These are phyloP conservation scores for Phalacrocorax pelagicus DNA, from an alignment of 2,113 vertebrate species.

Conservation along the genomic window DNA sequence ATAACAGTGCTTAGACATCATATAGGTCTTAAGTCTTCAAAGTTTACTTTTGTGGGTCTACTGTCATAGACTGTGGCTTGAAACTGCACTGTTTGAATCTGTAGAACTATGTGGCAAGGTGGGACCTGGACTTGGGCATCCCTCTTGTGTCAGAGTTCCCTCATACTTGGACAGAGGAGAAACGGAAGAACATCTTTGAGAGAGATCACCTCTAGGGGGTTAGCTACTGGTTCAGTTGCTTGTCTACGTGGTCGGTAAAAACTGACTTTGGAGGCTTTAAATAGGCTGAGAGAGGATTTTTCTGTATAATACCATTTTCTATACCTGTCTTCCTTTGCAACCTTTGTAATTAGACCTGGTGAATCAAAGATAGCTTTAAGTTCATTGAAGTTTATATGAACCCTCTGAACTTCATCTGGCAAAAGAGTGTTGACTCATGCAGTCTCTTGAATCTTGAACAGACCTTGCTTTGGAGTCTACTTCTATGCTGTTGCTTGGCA, in stretches of 20 bases:
- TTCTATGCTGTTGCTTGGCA: background rate
- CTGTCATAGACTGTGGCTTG: background rate
- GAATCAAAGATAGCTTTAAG: background rate
- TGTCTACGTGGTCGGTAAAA: background rate
- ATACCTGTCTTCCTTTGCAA: fast-evolving
- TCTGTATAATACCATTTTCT: background rate
- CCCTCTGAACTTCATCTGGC: background rate
- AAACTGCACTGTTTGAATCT: background rate
- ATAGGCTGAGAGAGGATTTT: background rate
- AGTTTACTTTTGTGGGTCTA: background rate
- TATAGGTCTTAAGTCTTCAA: background rate
- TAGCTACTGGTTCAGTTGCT: background rate
- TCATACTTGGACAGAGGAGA: background rate
- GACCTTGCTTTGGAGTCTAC: background rate
- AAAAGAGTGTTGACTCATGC: background rate
- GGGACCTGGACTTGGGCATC: background rate
- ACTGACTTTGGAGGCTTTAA: background rate
- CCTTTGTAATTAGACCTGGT: background rate
- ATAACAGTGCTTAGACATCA: background rate
- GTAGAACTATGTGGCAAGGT: background rate
- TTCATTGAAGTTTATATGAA: background rate
- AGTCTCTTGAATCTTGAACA: background rate
- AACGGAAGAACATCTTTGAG: background rate
- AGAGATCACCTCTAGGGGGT: background rate
- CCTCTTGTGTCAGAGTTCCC: background rate